These are phyloP conservation scores for Amphipoea lucens DNA, from an alignment of 2,888 invertebrate species.

Conservation along the genomic window DNA sequence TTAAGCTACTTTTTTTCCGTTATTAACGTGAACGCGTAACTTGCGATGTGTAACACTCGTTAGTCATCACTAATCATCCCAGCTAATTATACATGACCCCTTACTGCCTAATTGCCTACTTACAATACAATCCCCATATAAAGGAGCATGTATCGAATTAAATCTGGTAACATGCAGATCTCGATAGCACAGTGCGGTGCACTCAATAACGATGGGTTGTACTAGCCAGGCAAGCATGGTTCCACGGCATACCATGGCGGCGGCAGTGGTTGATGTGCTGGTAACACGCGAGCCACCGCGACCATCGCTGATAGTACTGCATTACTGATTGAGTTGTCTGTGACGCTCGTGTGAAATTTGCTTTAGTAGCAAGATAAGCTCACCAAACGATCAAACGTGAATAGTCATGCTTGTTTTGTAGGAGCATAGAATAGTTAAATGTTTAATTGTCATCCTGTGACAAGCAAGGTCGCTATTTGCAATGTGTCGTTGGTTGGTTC, in stretches of 20 bases:
- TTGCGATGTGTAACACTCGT: background rate
- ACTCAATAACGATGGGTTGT: slow-evolving; percentile 25
- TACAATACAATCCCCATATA: background rate
- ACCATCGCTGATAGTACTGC: slow-evolving; percentile 20
- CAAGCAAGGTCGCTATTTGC: background rate
- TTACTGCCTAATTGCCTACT: slow-evolving; percentile 5
- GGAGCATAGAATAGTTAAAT: background rate
- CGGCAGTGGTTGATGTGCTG: slow-evolving; percentile 13
- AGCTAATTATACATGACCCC: slow-evolving; percentile 16
- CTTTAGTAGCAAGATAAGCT: background rate
- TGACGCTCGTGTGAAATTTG: background rate
- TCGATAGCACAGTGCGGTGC: slow-evolving; percentile 32
- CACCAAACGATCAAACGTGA: no score
- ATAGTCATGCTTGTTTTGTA: background rate
- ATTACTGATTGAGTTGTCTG: slow-evolving; percentile 22
- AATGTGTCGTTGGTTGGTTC: background rate
- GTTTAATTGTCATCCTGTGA: background rate
- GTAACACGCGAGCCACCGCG: slow-evolving; percentile 40
- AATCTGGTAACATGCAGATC: slow-evolving; percentile 28
- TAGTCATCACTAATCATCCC: background rate
- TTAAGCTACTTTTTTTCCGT: no score
- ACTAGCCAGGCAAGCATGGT: slow-evolving; percentile 15
- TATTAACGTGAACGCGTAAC: background rate
- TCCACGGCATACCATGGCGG: background rate
- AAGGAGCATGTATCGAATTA: slow-evolving; percentile 11